These are phyloP conservation scores for Exocentrus adspersus DNA, from an alignment of 2,888 invertebrate species.

Conservation along the genomic window DNA sequence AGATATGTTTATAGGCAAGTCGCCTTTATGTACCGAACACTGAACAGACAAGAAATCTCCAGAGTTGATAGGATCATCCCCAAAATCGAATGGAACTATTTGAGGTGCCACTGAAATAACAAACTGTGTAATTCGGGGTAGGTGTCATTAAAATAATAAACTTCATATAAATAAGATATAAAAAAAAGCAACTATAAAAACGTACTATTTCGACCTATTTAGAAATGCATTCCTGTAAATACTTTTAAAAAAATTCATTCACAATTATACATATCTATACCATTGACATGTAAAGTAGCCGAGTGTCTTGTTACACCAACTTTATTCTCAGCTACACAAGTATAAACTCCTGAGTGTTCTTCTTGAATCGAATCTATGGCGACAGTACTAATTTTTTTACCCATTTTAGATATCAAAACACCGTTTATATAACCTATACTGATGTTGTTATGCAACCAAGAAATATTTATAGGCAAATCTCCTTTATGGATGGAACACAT, in stretches of 20 bases:
- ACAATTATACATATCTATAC: conserved; percentile 58
- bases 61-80: conserved; percentile 71
- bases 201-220: no score
- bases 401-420: conserved; percentile 67
- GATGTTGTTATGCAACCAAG: conserved; percentile 78
- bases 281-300: conserved; percentile 67
- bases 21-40: conserved; percentile 78
- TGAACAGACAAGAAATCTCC: conserved; percentile 70
- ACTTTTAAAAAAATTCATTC: no score
- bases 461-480: conserved; percentile 77
- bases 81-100: conserved; percentile 61
- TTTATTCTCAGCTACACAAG: conserved; percentile 74
- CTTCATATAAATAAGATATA: no score
- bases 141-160: no score
- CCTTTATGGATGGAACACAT: conserved; percentile 77
- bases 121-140: background rate
- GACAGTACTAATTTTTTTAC: conserved; percentile 67
- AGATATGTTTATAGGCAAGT: conserved; percentile 76
- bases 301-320: conserved; percentile 67
- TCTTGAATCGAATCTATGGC: conserved; percentile 77
- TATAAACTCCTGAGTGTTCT: conserved; percentile 79
- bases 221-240: no score
- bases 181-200: no score
- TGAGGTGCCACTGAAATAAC: conserved; percentile 39
- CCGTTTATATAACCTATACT: conserved; percentile 58